Evolutionary conservation across 2,797 vertebrate species (phyloP).

Genomic region (Lepilemur ruficaudatus): DNA sequence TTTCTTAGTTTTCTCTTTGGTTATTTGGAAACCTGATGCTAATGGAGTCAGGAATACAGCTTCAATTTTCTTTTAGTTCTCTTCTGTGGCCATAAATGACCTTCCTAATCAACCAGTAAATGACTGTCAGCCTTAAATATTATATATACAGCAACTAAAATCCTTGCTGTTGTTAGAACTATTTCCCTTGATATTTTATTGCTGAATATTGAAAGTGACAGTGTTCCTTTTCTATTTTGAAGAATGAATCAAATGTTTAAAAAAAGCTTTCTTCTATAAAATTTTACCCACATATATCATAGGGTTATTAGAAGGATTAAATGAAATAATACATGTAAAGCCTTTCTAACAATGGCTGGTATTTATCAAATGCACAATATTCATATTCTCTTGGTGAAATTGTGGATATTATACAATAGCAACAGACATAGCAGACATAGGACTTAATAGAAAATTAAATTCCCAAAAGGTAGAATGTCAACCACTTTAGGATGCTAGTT

Average conservation of each 20-base stretch:
- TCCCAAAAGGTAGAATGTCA: background rate
- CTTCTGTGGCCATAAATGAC: background rate
- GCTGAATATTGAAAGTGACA: background rate
- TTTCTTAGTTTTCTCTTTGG: constrained; percentile 21
- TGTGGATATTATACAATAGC: background rate
- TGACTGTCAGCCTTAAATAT: constrained; percentile 27
- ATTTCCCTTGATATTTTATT: background rate
- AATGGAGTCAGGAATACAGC: background rate
- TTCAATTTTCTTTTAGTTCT: background rate
- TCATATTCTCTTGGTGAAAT: background rate
- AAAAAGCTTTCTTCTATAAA: constrained; percentile 5
- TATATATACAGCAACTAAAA: constrained; percentile 34
- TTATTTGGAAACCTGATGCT: constrained; percentile 12
- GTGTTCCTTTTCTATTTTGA: background rate
- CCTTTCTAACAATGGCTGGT: background rate
- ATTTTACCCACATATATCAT: background rate
- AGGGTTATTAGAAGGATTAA: background rate
- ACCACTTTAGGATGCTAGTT: background rate
- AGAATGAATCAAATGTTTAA: background rate
- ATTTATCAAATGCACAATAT: background rate
- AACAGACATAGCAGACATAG: background rate
- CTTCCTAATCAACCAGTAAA: constrained; percentile 14
- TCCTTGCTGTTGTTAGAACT: background rate
- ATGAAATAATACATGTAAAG: background rate
- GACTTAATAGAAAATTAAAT: background rate